Percentiles rank a stretch among this genome's conserved stretches.
phyloP scores from a whole-genome alignment of 2,113 vertebrate species.

The Malurus elegans region DNA sequence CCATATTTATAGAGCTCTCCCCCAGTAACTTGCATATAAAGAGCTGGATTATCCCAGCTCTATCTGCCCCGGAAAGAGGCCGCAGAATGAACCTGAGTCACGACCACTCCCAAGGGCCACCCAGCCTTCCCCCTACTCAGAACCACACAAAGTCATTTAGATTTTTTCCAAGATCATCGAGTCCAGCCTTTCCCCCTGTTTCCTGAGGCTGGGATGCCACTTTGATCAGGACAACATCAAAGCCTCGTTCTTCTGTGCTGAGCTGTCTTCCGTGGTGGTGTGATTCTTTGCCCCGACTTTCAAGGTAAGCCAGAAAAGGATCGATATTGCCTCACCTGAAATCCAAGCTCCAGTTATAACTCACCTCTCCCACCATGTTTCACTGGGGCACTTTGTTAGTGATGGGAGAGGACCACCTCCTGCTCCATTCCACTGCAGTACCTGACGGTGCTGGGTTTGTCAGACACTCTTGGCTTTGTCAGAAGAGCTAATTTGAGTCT shows the following conservation, averaged over 20 bases:
- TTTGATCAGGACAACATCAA: neutral
- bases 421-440: neutral
- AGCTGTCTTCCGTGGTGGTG: rapidly evolving
- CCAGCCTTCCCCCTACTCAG: neutral
- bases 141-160: neutral
- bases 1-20: slow-evolving; percentile 22
- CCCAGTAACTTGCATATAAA: slow-evolving; percentile 17
- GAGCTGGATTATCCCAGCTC: neutral
- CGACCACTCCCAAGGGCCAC: neutral
- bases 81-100: neutral
- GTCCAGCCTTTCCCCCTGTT: neutral
- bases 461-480: neutral
- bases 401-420: neutral
- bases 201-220: rapidly evolving
- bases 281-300: neutral
- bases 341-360: neutral
- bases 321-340: neutral
- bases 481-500: neutral
- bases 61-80: neutral
- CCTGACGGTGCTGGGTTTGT: neutral
- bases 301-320: neutral
- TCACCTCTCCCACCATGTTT: neutral
- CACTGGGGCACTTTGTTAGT: neutral
- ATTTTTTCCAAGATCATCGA: neutral
- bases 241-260: neutral